Evolutionary conservation across 2,888 invertebrate genomes (phyloP), one percentile per base, ranked within the genome.

Genomic region (Phlogophora meticulosa): DNA sequence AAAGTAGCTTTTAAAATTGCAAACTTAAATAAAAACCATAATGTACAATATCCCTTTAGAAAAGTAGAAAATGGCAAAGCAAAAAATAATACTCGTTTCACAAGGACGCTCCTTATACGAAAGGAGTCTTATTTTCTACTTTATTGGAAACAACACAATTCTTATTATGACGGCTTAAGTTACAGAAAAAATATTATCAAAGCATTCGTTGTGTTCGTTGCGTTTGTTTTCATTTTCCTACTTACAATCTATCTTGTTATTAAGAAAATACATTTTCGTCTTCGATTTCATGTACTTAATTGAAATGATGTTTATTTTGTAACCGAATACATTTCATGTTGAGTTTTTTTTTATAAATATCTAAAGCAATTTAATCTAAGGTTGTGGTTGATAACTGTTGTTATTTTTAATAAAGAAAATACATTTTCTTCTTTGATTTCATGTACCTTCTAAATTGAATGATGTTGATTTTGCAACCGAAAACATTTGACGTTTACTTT

Each of bases 61-160:
- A 78, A 71, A 80, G 72, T 67, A 42, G 63, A 68, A 74, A 80
- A 80, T 74, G 34, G 64, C 75, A 74, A 43, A 51, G 58, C 59
- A 80, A 80, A 28, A 28, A 28, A 28, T 4, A 28, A 28, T 28
- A 28, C 28, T 28, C 28, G 4, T 28, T 28, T 28, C 28, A 5
- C 28, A 42, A 55, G 57, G 63, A 28, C 53, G 49, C 58, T 71
- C 60, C 56, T 68, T 55, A 57, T 22, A 51, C 55, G 49, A 56
- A 43, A 43, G 46, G 11, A 52, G 40, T 46, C 59, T 72, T 77
- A 61, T 62, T 80, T 61, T 48, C 52, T 70, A 15, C 60, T 76
- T 78, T 70, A 63, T 70, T 65, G 64, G 58, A 55, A 80, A 80
- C 68, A 77, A 59, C 48, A 74, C 70, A 67, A 46, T 60, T 76